Base-by-base conservation (phyloP, 2,888 invertebrate species). In the Amiota communis region DNA sequence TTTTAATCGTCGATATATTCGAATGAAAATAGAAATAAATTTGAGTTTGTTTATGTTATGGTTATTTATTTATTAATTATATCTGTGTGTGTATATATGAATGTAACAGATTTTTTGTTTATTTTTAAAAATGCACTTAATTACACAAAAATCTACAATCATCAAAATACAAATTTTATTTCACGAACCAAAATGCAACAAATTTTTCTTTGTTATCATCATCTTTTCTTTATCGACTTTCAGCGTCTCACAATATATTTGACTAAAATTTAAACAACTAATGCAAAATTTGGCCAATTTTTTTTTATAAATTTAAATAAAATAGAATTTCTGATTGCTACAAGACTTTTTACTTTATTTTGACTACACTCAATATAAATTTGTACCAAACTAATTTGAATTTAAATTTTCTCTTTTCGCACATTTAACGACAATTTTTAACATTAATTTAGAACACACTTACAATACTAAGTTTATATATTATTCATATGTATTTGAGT, bases 231-330 rank as follows among this genome's bases (percentile, higher is more conserved):
- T 63, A 10, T 63, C 63, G 53, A 2, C 1, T 10, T 11, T 4
- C n/a, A 63, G 36, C 36, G 12, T 6, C 36, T 4, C 36, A 36
- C 36, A 10, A 36, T 63, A 63, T 63, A 63, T 36, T 36, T 36
- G 63, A 63, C 63, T 63, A 63, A 63, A n/a, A n/a, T n/a, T 23
- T n/a, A 46, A 63, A 63, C 23, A 71, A 51, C 46, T 61, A 47
- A n/a, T n/a, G 49, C 13, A 61, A 71, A 71, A 64, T 63, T 71
- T 71, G 63, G 71, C 64, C 71, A 71, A 71, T 51, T 63, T 46
- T 63, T 63, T 46, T 63, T 63, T 63, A 8, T 63, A 36, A 36
- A 15, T n/a, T 53, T 53, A 59, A 17, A 20, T n/a, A 57, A 57
- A 56, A n/a, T 17, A 12, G 6, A 15, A 15, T 8, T 9, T 56